Evolutionary conservation across 2,888 invertebrate genomes (phyloP), one percentile per base, ranked within the genome.

Genomic region (Phoenoteleia sp.): DNA sequence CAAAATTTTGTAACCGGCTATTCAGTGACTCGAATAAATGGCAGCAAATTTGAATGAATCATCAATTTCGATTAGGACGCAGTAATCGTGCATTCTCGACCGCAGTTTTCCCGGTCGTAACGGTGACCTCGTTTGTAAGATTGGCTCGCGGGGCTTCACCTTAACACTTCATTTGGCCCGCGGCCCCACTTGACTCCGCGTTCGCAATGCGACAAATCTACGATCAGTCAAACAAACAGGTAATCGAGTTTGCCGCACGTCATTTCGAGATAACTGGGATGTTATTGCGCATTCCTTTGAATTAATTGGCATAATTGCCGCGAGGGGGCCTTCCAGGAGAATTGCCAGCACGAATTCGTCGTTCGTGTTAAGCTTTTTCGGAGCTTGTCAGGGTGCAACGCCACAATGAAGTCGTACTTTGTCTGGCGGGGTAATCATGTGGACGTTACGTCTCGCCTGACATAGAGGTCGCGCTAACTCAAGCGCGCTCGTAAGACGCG

Each of bases 261-360:
- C 56, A 66, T 71, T 80, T 62, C 21, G 17, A 19, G n/a, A 72
- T 64, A 80, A 72, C 56, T 80, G 71, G 56, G 36, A 62, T 56
- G 64, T 71, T 72, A 80, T 72, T 69, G 60, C 39, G 54, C 60
- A 62, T 79, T 71, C 71, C 79, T 60, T 49, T 21, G 60, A 69
- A 39, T 58, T 64, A 66, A 75, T 66, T 75, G 54, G 21, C 45
- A 45, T 52, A 64, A 64, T 75, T 75, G 27, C 39, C 23, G 27
- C 3, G 17, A 11, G 45, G 17, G 27, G 56, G 49, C 7, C 36
- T 13, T 17, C 29, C 66, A 56, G 11, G 7, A 33, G 11, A 33
- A 33, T 15, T 15, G 15, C 39, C 3, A 39, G 15, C 15, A 6
- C 15, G 6, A 39, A 39, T 39, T 39, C 15, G 11, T 9, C 33